Base-by-base conservation (phyloP, 2,888 invertebrate species). In the Sipha maydis region DNA sequence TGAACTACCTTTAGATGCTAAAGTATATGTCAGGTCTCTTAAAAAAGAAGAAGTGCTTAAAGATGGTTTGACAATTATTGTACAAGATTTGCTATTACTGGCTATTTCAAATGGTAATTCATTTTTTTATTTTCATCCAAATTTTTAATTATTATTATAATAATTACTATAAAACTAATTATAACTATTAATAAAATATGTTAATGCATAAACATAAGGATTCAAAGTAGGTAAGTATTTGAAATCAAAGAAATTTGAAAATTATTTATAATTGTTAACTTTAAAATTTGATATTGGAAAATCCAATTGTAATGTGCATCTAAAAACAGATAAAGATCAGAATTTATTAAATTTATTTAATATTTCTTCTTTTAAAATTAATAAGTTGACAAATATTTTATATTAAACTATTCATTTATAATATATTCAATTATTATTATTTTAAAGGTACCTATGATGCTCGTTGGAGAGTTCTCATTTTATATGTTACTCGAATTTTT, bases 391-490 rank as follows among this genome's bases (percentile, higher is more conserved):
- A 48, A 67, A 11, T 67, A n/a, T 67, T n/a, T 67, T 9, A 67
- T 67, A 25, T 9, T n/a, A 28, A 25, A 67, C 9, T 31, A 31
- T 71, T 14, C 31, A 17, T n/a, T 25, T 92, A 92, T 85, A 92
- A 92, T 38, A 73, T 3, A 48, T 77, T 25, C 38, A 88, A 71
- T 67, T n/a, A 82, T 89, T 73, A 85, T 67, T 89, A 28, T 67
- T 90, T 91, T 91, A 48, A 90, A 94, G 95, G 94, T 76, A 92
- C 92, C 90, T 95, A 95, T 91, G 95, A 95, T 91, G 93, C 94
- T 71, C 92, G 95, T 77, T 93, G 93, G 91, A 92, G 95, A 90
- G 94, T 94, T 48, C 91, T 95, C 77, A 92, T 94, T 76, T 92
- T 93, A 89, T 93, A 93, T 90, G 91, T 94, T 54, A 92, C 94